phyloP scores from a whole-genome alignment of 1,140 invertebrate species.

The Telenomus remus region DNA sequence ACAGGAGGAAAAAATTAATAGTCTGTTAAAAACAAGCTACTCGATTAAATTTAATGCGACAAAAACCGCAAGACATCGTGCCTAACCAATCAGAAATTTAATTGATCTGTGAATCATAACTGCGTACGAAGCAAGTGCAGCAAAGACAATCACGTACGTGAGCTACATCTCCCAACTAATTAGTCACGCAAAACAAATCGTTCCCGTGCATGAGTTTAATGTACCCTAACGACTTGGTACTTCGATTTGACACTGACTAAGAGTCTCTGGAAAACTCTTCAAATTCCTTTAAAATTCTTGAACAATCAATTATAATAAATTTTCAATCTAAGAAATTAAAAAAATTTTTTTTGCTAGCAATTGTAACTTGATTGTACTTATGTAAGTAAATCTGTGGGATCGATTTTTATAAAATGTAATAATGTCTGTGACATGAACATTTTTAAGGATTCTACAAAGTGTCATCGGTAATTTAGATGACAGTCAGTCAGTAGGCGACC shows the following conservation, averaged over 20 bases:
- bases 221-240: background rate
- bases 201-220: slow-evolving; percentile 12
- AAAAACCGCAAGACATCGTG: slow-evolving; percentile 4
- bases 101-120: slow-evolving; percentile 45
- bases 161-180: slow-evolving; percentile 40
- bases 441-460: slow-evolving; percentile 32
- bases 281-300: no score
- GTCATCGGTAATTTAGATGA: slow-evolving; percentile 29
- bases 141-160: slow-evolving; percentile 49
- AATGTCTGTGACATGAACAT: slow-evolving; percentile 16
- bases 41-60: slow-evolving; percentile 6
- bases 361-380: no score
- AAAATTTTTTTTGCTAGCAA: no score
- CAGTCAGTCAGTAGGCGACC: slow-evolving; percentile 18
- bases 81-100: slow-evolving; percentile 15
- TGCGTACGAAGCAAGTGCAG: slow-evolving; percentile 21
- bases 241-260: slow-evolving; percentile 22
- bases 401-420: background rate
- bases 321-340: no score
- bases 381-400: no score
- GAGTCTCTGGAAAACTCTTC: background rate
- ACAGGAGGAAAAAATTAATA: no score
- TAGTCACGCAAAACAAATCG: slow-evolving; percentile 52
- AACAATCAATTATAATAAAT: no score
- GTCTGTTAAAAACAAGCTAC: no score